Percentiles rank a stretch among this genome's conserved stretches.
Conservation (phyloP, 2,113 vertebrate species). For the Rhinoderma darwinii region DNA sequence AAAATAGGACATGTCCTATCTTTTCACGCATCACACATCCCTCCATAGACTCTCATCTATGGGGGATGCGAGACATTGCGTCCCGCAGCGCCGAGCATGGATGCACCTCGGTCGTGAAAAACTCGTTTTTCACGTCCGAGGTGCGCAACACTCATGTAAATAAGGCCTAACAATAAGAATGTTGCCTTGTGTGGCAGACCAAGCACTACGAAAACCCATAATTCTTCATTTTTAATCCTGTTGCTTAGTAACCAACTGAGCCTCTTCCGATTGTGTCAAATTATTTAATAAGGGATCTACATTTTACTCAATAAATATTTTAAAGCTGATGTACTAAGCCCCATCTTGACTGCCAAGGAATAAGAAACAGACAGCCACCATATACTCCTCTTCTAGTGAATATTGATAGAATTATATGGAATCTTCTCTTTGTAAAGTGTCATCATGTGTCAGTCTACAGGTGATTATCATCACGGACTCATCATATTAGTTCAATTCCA, state of each 20-base stretch:
- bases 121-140: too few relatives aligned
- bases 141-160: too few relatives aligned
- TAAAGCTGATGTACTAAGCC: not conserved
- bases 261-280: not conserved
- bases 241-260: conserved; percentile 29
- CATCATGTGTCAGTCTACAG: not conserved
- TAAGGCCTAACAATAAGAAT: not conserved
- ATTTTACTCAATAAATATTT: conserved; percentile 39
- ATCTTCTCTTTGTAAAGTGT: not conserved
- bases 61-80: too few relatives aligned
- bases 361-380: too few relatives aligned
- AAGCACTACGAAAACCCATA: not conserved
- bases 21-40: too few relatives aligned
- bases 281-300: not conserved
- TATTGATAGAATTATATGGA: too few relatives aligned
- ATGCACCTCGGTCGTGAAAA: too few relatives aligned
- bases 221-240: conserved; percentile 9
- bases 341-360: not conserved
- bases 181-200: not conserved
- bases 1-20: too few relatives aligned
- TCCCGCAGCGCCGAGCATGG: too few relatives aligned
- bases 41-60: too few relatives aligned
- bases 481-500: not conserved
- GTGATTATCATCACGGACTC: not conserved
- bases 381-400: too few relatives aligned